Conservation (phyloP, 1,140 invertebrate genomes). For the Euura lappo region DNA sequence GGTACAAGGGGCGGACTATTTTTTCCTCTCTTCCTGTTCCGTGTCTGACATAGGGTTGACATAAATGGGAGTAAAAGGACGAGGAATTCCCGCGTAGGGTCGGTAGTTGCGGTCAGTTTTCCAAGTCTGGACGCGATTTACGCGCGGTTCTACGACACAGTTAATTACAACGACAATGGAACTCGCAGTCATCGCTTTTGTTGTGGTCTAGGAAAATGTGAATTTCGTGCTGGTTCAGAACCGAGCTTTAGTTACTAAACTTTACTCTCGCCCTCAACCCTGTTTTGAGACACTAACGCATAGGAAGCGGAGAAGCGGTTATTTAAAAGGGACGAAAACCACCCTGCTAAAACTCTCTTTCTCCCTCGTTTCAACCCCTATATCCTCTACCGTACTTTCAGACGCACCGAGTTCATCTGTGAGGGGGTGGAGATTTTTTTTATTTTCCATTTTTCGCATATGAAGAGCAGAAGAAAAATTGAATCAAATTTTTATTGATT, state of each 20-base stretch:
- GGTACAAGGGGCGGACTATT: neutral
- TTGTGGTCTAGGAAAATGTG: neutral
- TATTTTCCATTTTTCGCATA: too few relatives aligned
- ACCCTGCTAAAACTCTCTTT: too few relatives aligned
- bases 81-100: neutral
- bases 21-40: neutral
- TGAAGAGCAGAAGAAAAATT: too few relatives aligned
- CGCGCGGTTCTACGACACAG: neutral
- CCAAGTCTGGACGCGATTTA: constrained; percentile 1
- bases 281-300: too few relatives aligned
- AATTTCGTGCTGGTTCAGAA: neutral
- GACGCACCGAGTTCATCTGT: too few relatives aligned
- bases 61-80: neutral
- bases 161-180: constrained; percentile 7
- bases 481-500: too few relatives aligned
- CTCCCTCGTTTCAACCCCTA: too few relatives aligned
- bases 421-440: too few relatives aligned
- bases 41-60: neutral
- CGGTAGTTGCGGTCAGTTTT: neutral
- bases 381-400: too few relatives aligned
- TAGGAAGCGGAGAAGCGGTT: too few relatives aligned
- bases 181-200: neutral
- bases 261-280: too few relatives aligned
- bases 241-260: neutral
- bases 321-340: too few relatives aligned